These are phyloP conservation scores for Noctua comes DNA, from an alignment of 2,888 invertebrate genomes.

Conservation along the genomic window DNA sequence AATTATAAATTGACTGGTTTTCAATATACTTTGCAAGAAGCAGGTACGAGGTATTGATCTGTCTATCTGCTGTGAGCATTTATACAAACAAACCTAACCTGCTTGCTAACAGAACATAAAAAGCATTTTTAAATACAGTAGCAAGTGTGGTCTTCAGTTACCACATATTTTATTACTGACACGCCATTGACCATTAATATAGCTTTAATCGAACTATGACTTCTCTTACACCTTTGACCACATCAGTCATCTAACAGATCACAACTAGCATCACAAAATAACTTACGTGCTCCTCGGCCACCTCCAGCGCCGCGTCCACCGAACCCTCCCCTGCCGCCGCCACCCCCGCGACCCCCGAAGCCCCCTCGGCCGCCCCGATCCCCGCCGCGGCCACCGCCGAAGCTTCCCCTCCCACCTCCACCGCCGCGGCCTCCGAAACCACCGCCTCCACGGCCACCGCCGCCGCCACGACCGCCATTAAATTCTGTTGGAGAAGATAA, in stretches of 20 bases:
- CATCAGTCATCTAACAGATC: not conserved
- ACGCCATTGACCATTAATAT: not conserved
- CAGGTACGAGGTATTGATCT: not conserved
- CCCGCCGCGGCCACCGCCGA: constrained; percentile 63
- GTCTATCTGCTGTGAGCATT: not conserved
- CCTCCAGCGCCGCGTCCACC: constrained; percentile 87
- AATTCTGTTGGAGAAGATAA: constrained; percentile 75
- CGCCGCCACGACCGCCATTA: constrained; percentile 78
- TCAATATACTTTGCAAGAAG: not conserved
- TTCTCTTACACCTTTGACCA: not conserved
- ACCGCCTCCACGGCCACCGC: constrained; percentile 68
- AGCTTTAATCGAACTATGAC: constrained; percentile 1
- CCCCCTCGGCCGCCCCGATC: constrained; percentile 76
- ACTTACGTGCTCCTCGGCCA: constrained; percentile 74
- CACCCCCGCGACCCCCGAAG: constrained; percentile 75
- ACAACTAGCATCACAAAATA: not conserved
- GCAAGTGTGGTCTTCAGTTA: not conserved
- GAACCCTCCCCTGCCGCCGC: constrained; percentile 80
- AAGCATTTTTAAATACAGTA: not conserved
- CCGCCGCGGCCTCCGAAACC: constrained; percentile 69
- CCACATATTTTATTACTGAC: not conserved
- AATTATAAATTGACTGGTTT: not conserved
- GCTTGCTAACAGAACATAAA: not conserved
- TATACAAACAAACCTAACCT: not conserved
- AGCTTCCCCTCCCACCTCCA: constrained; percentile 79